Evolutionary conservation across 1,140 invertebrate genomes (phyloP).

Genomic region (Tetramorium alpestre): DNA sequence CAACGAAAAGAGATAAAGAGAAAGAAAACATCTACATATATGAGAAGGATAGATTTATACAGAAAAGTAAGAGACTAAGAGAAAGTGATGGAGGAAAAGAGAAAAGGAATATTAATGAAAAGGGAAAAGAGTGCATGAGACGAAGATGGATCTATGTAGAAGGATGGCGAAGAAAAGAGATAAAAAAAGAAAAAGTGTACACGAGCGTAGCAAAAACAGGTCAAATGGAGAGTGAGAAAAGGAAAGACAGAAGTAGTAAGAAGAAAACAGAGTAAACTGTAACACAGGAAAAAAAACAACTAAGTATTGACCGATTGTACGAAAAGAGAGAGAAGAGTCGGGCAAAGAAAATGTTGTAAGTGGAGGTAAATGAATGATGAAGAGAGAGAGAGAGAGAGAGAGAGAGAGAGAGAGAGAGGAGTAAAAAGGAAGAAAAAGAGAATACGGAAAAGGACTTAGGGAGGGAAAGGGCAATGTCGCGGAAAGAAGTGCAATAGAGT

Average conservation of each 20-base stretch:
- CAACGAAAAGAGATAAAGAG: not conserved
- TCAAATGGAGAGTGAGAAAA: not conserved
- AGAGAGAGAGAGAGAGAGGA: not conserved
- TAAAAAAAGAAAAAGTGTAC: not conserved
- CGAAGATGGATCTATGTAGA: not conserved
- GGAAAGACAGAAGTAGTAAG: not conserved
- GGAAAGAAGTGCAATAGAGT: conserved; percentile 20
- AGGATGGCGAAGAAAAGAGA: not conserved
- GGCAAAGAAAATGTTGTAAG: not conserved
- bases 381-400: too few relatives aligned
- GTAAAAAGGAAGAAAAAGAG: not conserved
- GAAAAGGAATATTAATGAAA: not conserved
- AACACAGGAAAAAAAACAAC: not conserved
- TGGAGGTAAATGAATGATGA: too few relatives aligned
- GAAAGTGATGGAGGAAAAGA: not conserved
- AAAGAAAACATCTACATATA: not conserved
- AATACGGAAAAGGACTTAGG: not conserved
- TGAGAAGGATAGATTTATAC: not conserved
- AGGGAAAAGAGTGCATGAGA: not conserved
- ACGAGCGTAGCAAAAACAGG: not conserved
- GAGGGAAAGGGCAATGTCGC: conserved; percentile 13
- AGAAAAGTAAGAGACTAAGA: not conserved
- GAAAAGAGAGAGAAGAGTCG: not conserved
- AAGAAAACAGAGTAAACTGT: not conserved
- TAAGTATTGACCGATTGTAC: not conserved